Evolutionary conservation across 2,113 vertebrate species (phyloP), one percentile per base, ranked within the genome.

Genomic region (Eretmochelys imbricata): DNA sequence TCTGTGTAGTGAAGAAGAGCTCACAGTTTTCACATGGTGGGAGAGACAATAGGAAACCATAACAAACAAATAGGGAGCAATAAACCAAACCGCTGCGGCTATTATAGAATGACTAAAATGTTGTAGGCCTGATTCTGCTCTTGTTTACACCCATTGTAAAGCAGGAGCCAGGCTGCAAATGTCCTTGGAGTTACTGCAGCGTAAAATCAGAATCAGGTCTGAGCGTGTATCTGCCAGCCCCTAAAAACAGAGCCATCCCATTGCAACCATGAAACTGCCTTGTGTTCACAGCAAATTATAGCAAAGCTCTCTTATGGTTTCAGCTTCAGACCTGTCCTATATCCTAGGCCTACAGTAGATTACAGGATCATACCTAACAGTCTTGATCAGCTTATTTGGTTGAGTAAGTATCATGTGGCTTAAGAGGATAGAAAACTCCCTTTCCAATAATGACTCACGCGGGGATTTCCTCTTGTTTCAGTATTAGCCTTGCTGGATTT

Each of bases 401-500:
- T 84, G 82, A 79, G 0, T 72, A 85, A 96, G 80, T 93, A 65
- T 94, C 95, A 90, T 53, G 91, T 91, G 85, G 65, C 93, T 79
- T 87, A 91, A 89, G 35, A 53, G 83, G 59, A 94, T 59, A 83
- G 31, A 76, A 89, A 83, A 95, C 89, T 97, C 93, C 84, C 88
- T 91, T 91, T 93, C 84, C 80, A 82, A 81, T 76, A 85, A 85
- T 91, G 97, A 95, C 91, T 97, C 94, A 94, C 65, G 31, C 24
- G 3, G 90, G 96, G 89, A 94, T 95, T 95, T 97, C 93, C 95
- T 91, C 51, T 87, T 31, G 75, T 94, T 96, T 94, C 93, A 81
- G 93, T 94, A 89, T 93, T 95, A 95, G 82, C 27, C 89, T 80
- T 81, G 91, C 91, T 96, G 93, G 38, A 29, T 48, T 94, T 95